Evolutionary conservation across 2,797 vertebrate species (phyloP), one percentile per base, ranked within the genome.

Genomic region (Parauchenoglanis punctatus): DNA sequence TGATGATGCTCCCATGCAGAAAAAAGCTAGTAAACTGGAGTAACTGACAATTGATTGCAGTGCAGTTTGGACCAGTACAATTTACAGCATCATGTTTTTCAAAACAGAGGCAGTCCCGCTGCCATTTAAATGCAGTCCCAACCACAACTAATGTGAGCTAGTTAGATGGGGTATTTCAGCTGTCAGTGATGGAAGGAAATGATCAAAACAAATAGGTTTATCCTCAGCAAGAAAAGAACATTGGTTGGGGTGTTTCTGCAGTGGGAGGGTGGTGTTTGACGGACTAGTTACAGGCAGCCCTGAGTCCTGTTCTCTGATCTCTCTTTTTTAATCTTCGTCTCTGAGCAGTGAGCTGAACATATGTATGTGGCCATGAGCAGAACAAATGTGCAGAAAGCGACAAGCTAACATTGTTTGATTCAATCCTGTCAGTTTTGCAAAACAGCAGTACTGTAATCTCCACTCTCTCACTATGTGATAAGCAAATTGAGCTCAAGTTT

Each of bases 231-330:
- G 52, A 31, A 76, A 17, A 40, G 31, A n/a, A 12, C 28, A 40
- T 28, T n/a, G 80, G 58, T 81, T 46, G 40, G 25, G 80, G 35
- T 63, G 80, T 46, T 23, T 81, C 58, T 63, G 12, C 78, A 81
- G 58, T 49, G 7, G 4, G 40, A 10, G 7, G 40, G 7, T 65
- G 23, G 80, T 67, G 61, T 65, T 20, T 49, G 59, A 82, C 25
- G 18, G n/a, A 78, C 3, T 11, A 44, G 28, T 8, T 35, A 58
- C 52, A 18, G 28, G 7, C 18, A 56, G 4, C 1, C 31, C 12
- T 25, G 20, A 81, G 20, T 35, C 78, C 78, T 81, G 2, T 59
- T 77, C n/a, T 13, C 11, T 76, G 73, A n/a, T 52, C 25, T 17
- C 25, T 49, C 4, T 25, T 61, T 49, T 7, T 28, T 82, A 28